Evolutionary conservation across 1,140 invertebrate species (phyloP), one percentile per base, ranked within the genome.

Genomic region (Bombus superbus): DNA sequence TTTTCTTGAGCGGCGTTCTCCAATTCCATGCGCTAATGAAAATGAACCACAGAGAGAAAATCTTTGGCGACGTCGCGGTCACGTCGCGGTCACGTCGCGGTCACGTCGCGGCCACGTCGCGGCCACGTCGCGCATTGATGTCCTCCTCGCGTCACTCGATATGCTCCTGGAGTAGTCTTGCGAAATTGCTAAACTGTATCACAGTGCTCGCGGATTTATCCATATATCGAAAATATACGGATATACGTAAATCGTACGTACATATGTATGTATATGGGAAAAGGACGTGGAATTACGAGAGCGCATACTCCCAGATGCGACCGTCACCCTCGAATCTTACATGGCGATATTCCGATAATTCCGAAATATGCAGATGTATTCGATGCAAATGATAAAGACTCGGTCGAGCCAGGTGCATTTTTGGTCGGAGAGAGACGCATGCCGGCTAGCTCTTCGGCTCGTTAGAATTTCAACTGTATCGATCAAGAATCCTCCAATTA

Each of bases 401-500:
- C n/a, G 35, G n/a, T 59, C 22, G 15, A 42, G 1, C 8, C 47
- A 22, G 47, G 3, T 71, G 75, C 35, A 69, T 79, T 79, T 71
- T 84, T 53, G 44, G 66, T 22, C 40, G n/a, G 4, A 35, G 47
- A 10, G n/a, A 28, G 25, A 35, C 28, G 35, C 22, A 42, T 18
- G 8, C 11, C 25, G 32, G 22, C 73, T 13, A 53, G 6, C 77
- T 53, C n/a, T 71, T 81, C 25, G 42, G 8, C n/a, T 79, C 66
- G 82, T 84, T 84, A 84, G 53, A 85, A 62, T 71, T 80, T 47
- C 66, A 57, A 80, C 32, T 4, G 53, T 38, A 44, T 44, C 40
- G 77, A 78, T 68, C 53, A 59, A 62, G 76, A n/a, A 80, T 85
- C 53, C 40, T 62, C 38, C 76, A 80, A 85, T 85, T 85, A 85